Percentiles rank a stretch among this genome's conserved stretches.
Conservation (phyloP, 2,797 vertebrate genomes). For the Coendou prehensilis region DNA sequence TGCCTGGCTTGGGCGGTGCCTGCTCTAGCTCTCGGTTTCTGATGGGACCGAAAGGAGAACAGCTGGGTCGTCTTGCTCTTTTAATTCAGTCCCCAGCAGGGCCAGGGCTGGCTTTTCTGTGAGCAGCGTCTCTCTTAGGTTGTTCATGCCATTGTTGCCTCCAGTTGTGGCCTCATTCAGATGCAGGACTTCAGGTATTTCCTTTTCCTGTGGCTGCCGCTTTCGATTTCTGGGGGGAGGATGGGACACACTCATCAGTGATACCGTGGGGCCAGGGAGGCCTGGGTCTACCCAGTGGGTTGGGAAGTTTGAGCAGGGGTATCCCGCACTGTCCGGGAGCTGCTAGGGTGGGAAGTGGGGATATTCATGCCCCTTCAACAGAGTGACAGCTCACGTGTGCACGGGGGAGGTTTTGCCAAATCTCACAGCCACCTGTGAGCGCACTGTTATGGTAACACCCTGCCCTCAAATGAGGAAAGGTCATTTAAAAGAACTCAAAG, state of each 20-base stretch:
- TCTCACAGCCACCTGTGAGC: not conserved
- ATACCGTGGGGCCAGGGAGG: not conserved
- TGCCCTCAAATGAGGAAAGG: not conserved
- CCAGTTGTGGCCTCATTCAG: constrained; percentile 80
- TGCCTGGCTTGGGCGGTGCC: accelerated
- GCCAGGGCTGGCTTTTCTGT: constrained; percentile 82
- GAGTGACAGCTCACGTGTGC: not conserved
- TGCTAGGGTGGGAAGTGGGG: not conserved
- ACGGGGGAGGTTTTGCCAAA: accelerated
- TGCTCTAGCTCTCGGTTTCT: not conserved
- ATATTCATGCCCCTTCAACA: not conserved
- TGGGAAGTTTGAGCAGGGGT: not conserved
- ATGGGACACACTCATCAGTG: not conserved
- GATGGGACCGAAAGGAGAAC: not conserved
- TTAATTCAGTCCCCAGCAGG: constrained; percentile 90
- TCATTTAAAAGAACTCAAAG: not conserved
- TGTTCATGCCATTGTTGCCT: not conserved
- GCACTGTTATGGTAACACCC: not conserved
- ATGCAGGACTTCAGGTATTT: constrained; percentile 49
- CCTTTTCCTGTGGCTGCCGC: constrained; percentile 85
- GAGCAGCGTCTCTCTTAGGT: not conserved
- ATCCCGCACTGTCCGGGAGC: not conserved
- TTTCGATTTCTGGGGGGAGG: constrained; percentile 91
- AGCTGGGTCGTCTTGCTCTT: constrained; percentile 86
- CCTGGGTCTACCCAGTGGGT: not conserved